Evolutionary conservation across 2,113 vertebrate genomes (phyloP).

Genomic region (Pluvialis apricaria): DNA sequence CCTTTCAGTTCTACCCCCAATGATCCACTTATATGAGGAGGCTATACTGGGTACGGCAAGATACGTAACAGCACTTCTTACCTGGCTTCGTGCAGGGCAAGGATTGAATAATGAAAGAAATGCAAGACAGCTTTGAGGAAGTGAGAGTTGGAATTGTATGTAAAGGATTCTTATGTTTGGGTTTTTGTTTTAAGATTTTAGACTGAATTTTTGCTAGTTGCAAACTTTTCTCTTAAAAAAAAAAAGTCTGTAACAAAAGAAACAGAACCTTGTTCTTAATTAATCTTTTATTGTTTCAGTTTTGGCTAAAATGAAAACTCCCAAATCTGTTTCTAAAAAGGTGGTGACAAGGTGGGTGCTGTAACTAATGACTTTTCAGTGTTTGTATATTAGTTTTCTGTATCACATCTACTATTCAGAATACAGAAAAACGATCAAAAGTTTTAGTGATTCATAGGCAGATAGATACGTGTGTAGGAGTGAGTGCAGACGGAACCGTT

Average conservation of each 20-base stretch:
- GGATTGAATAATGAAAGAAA: not conserved
- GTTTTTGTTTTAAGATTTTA: not conserved
- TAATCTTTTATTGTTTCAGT: conserved; percentile 47
- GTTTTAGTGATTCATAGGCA: not conserved
- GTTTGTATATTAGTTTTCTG: not conserved
- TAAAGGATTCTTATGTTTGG: not conserved
- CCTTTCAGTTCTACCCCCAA: not conserved
- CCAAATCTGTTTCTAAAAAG: not conserved
- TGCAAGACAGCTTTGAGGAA: not conserved
- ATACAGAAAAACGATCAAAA: not conserved
- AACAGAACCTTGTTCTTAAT: not conserved
- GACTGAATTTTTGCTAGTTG: not conserved
- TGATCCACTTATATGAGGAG: not conserved
- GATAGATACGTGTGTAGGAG: not conserved
- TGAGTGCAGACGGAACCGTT: not conserved
- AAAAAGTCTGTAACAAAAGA: not conserved
- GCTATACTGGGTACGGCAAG: not conserved
- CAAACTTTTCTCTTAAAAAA: not conserved
- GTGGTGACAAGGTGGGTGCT: conserved; percentile 4
- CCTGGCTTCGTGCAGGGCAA: not conserved
- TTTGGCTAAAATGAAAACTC: conserved; percentile 40
- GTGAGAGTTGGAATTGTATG: not conserved
- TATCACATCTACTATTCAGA: not conserved
- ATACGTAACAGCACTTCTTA: not conserved
- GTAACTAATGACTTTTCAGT: not conserved